phyloP scores from a whole-genome alignment of 1,140 invertebrate species.

The Scaptomyza graminum region DNA sequence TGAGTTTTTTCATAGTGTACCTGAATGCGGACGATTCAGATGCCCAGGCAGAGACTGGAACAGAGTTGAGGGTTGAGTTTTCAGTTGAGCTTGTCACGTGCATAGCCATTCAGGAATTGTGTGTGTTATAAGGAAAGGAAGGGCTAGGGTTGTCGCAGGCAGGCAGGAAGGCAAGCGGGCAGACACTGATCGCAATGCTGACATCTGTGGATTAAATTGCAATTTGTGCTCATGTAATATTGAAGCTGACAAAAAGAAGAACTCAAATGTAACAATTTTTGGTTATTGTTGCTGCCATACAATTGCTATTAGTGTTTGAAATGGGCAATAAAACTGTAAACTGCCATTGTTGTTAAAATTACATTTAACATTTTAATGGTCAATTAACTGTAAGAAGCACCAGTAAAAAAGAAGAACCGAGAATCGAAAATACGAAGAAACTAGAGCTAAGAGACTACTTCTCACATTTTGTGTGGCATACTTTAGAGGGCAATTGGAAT shows the following conservation, averaged over 20 bases:
- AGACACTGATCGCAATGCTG: slow-evolving; percentile 80
- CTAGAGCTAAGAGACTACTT: neutral
- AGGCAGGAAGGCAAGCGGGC: neutral
- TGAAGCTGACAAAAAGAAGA: slow-evolving; percentile 45
- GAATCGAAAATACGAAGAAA: neutral
- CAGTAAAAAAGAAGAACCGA: neutral
- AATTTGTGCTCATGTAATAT: slow-evolving; percentile 84
- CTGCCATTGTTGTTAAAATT: slow-evolving; percentile 56
- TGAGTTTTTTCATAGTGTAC: neutral
- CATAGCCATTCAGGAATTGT: slow-evolving; percentile 7
- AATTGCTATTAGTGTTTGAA: slow-evolving; percentile 73
- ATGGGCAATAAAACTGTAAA: slow-evolving; percentile 77
- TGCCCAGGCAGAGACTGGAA: neutral
- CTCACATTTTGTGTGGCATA: neutral
- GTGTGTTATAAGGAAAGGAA: slow-evolving; percentile 49
- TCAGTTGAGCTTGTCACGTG: slow-evolving; percentile 54
- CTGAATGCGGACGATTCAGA: neutral
- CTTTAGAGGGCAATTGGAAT: slow-evolving; percentile 23
- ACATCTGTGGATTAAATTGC: slow-evolving; percentile 84
- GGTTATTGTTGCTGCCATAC: slow-evolving; percentile 28
- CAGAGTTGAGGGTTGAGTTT: neutral
- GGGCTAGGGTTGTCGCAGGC: slow-evolving; percentile 44
- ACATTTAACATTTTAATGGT: slow-evolving; percentile 77
- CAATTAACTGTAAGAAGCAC: slow-evolving; percentile 51
- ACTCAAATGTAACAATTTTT: slow-evolving; percentile 44